Conservation (phyloP, 1,140 invertebrate genomes). For the Centruroides sculpturatus region DNA sequence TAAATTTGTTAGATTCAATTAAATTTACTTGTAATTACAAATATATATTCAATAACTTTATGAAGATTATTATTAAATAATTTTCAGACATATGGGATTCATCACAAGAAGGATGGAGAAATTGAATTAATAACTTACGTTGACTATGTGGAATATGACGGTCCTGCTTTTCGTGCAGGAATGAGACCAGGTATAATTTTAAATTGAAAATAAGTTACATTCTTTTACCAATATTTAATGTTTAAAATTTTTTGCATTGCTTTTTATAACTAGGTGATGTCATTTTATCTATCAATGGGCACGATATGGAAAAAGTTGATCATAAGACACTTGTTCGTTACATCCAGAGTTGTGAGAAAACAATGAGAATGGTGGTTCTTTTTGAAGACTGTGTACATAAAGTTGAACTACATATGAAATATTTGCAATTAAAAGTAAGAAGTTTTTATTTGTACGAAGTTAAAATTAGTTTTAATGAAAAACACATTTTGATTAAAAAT, state of each 20-base stretch:
- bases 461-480: no score
- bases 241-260: no score
- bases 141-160: conserved; percentile 84
- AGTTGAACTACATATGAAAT: conserved; percentile 79
- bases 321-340: conserved; percentile 79
- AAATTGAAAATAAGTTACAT: no score
- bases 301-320: conserved; percentile 68
- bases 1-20: no score
- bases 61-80: conserved; percentile 7
- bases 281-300: conserved; percentile 84
- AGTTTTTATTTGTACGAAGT: no score
- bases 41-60: not conserved
- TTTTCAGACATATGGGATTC: conserved; percentile 80
- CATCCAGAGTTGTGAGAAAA: conserved; percentile 72
- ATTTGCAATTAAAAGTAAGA: conserved; percentile 59
- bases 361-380: conserved; percentile 86
- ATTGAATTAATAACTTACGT: conserved; percentile 91
- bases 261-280: conserved; percentile 51
- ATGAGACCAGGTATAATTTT: conserved; percentile 63
- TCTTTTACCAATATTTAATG: no score
- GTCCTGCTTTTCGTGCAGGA: conserved; percentile 72
- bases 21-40: not conserved
- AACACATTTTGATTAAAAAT: no score
- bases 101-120: conserved; percentile 77
- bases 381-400: conserved; percentile 91